Base-by-base conservation (phyloP, 2,888 invertebrate species). In the Orchesella flavescens region DNA sequence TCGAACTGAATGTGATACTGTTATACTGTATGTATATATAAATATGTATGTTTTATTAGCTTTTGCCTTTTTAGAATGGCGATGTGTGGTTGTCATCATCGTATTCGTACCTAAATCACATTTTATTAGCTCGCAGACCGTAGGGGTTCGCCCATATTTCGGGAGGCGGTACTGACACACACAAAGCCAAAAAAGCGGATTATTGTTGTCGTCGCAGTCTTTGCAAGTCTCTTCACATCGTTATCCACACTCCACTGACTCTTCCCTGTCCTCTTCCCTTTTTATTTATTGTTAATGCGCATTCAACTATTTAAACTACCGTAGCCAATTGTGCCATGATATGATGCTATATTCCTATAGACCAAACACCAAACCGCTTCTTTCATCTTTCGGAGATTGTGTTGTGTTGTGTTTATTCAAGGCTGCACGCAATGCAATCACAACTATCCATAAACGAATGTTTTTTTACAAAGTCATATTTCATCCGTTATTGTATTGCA, bases 71-170 rank as follows among this genome's bases (percentile, higher is more conserved):
- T 49, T 49, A 9, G n/a, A 2, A 59, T 59, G 44, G 57, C 44
- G 1, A 46, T 71, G 69, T 71, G 69, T 69, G 71, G 71, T 76
- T 76, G 74, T 76, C 75, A 66, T 84, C 83, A 75, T 85, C 65
- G 68, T 68, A 80, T 66, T 81, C 79, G 24, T 68, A 75, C 83
- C 84, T 85, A 87, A 87, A 86, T 86, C 86, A 86, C 81, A 80
- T 87, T 87, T 87, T 87, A 87, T 87, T 87, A 87, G 86, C 84
- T 82, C 17, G 79, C 72, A 76, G 81, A 73, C 84, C 55, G 82
- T 79, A 73, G 87, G 87, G 87, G 85, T 84, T 86, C 87, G 85
- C 84, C 87, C 86, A 87, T 34, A 34, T 85, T 85, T 84, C 65
- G 66, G 66, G 86, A 82, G 86, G 85, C 85, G 87, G 86, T 84